Evolutionary conservation across 2,888 invertebrate genomes (phyloP), one percentile per base, ranked within the genome.

Genomic region (Cataglyphis altisquamis): DNA sequence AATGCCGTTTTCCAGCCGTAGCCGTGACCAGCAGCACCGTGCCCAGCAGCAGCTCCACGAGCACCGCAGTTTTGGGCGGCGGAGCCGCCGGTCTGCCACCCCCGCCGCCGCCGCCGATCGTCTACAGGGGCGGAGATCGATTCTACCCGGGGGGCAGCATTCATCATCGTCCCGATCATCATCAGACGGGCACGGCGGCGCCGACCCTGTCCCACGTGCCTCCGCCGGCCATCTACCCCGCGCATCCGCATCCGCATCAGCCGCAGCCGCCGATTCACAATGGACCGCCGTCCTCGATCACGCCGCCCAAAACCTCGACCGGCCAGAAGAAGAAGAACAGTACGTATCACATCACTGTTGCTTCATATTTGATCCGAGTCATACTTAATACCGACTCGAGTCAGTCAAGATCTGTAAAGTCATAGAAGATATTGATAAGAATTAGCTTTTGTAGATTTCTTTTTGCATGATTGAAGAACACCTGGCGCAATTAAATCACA

Each of bases 261-360:
- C 96, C 66, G 95, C 96, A 62, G 95, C 92, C 93, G 86, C 92
- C 94, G 80, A 92, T 93, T 87, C 93, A 94, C 92, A 94, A 93
- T 90, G 94, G 94, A 87, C 91, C 92, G 85, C 94, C 95, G 89
- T 94, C 95, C 86, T 72, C 78, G 77, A 95, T 95, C 90, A 95
- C 95, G 93, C 96, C 96, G 94, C 95, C 95, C 90, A 95, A 95
- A 91, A 96, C 96, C 92, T 96, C 97, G 73, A 96, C 97, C 91
- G 97, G 97, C 91, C 97, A 97, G 95, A 96, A 96, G 95, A 96
- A 94, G 91, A 94, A 94, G 91, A 95, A 94, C 93, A 95, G 95
- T 93, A 94, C 93, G 94, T 94, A 91, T 87, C 87, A 55, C 62
- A 15, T 55, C 67, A 41, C 62, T n/a, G 4, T 57, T 32, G 57